Evolutionary conservation across 1,140 invertebrate genomes (phyloP).

Genomic region (Drosophila orena): DNA sequence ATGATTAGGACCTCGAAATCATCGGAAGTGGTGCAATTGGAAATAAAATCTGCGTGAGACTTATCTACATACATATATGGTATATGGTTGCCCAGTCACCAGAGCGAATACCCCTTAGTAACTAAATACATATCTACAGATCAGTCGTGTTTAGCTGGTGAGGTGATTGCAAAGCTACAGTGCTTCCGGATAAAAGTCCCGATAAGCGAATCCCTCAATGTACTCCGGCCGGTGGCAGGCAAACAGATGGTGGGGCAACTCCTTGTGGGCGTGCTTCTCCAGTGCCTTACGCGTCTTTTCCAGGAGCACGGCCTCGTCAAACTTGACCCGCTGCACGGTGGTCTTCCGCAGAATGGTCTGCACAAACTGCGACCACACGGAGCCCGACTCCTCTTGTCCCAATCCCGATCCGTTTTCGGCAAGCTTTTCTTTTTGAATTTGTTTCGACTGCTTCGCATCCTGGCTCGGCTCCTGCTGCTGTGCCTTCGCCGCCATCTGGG

Average conservation of each 20-base stretch:
- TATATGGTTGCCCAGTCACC: neutral
- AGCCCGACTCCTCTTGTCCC: conserved; percentile 25
- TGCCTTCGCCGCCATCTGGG: neutral
- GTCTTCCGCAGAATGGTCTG: conserved; percentile 77
- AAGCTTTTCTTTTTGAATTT: conserved; percentile 1
- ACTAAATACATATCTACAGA: conserved; percentile 63
- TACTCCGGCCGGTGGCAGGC: conserved; percentile 70
- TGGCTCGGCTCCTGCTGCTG: neutral
- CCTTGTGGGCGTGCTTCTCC: conserved; percentile 58
- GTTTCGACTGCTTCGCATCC: neutral
- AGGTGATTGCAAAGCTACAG: conserved; percentile 20
- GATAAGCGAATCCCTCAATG: conserved; percentile 75
- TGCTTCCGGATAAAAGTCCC: conserved; percentile 71
- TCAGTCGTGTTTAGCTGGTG: conserved; percentile 55
- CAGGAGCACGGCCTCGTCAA: conserved; percentile 62
- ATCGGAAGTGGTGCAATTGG: too few relatives aligned
- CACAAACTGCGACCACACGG: conserved; percentile 79
- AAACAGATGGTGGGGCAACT: conserved; percentile 61
- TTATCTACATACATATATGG: neutral
- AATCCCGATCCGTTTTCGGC: neutral
- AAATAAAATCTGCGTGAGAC: neutral
- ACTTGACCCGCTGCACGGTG: conserved; percentile 62
- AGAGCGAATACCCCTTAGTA: conserved; percentile 23
- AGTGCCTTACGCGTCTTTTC: conserved; percentile 76
- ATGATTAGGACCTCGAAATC: too few relatives aligned